Conservation (phyloP, 2,113 vertebrate species). For the Cathartes aura region DNA sequence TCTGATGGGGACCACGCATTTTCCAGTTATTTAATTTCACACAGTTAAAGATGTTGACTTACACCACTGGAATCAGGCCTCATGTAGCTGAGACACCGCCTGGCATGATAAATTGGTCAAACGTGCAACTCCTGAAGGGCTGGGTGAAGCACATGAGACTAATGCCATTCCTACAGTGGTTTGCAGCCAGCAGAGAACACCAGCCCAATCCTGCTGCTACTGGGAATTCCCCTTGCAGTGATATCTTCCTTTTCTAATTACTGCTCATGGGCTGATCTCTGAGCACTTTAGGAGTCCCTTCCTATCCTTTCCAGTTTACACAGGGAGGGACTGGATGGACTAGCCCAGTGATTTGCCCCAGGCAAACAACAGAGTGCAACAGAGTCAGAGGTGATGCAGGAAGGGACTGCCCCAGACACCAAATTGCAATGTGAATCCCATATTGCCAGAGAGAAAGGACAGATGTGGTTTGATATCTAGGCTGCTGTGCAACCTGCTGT, state of each 20-base stretch:
- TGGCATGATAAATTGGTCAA: not conserved
- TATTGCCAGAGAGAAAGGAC: not conserved
- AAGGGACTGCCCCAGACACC: not conserved
- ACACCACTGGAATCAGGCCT: not conserved
- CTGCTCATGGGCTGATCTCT: not conserved
- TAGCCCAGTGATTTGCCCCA: not conserved
- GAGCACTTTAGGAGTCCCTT: not conserved
- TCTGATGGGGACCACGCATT: rapidly evolving
- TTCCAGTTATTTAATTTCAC: not conserved
- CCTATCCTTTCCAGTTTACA: not conserved
- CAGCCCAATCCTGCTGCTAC: not conserved
- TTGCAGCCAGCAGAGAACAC: not conserved
- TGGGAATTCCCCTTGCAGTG: not conserved
- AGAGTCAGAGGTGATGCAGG: not conserved
- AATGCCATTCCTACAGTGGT: no score
- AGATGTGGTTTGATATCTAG: not conserved
- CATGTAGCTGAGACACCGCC: not conserved
- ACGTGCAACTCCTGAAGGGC: not conserved
- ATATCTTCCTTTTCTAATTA: not conserved
- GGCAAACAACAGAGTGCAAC: not conserved
- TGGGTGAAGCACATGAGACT: not conserved
- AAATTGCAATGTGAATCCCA: not conserved
- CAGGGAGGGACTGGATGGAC: not conserved
- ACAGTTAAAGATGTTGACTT: not conserved
- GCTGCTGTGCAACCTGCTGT: not conserved